Evolutionary conservation across 2,113 vertebrate genomes (phyloP).

Genomic region (Pollachius pollachius): DNA sequence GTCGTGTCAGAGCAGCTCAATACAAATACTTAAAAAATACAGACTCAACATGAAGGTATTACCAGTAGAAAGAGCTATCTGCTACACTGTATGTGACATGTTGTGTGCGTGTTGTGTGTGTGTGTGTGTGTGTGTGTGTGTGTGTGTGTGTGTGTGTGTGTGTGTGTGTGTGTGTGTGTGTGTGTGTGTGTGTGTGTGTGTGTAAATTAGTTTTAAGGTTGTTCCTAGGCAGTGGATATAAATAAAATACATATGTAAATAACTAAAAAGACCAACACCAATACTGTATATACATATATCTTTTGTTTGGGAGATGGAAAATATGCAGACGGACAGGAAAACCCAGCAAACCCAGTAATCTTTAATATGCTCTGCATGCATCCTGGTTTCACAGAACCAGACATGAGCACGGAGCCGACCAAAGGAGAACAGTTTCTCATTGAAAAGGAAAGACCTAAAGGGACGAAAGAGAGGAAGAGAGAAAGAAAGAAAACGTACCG

Average conservation of each 20-base stretch:
- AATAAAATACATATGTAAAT: too few species aligned
- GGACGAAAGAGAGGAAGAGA: constrained; percentile 63
- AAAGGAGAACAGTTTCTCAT: constrained; percentile 76
- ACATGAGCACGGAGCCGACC: constrained; percentile 76
- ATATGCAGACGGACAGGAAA: constrained; percentile 1
- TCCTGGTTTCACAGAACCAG: constrained; percentile 77
- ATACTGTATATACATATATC: too few species aligned
- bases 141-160: too few species aligned
- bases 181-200: too few species aligned
- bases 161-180: too few species aligned
- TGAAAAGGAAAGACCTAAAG: constrained; percentile 56
- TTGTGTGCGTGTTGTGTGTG: neutral
- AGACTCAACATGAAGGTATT: neutral
- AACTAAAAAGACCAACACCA: too few species aligned
- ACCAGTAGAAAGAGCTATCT: neutral
- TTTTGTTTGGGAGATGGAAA: neutral
- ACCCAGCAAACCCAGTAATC: constrained; percentile 20
- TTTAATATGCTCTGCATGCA: constrained; percentile 75
- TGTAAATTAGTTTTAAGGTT: too few species aligned
- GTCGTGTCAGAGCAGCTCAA: constrained; percentile 60
- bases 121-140: neutral
- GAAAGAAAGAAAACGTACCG: constrained; percentile 82
- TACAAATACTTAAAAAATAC: constrained; percentile 60
- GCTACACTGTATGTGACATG: neutral
- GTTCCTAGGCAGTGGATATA: too few species aligned